A percentile compares a stretch with the other conserved stretches of the same genome.
Conservation (phyloP, 2,888 invertebrate species). For the Portevinia maculata region DNA sequence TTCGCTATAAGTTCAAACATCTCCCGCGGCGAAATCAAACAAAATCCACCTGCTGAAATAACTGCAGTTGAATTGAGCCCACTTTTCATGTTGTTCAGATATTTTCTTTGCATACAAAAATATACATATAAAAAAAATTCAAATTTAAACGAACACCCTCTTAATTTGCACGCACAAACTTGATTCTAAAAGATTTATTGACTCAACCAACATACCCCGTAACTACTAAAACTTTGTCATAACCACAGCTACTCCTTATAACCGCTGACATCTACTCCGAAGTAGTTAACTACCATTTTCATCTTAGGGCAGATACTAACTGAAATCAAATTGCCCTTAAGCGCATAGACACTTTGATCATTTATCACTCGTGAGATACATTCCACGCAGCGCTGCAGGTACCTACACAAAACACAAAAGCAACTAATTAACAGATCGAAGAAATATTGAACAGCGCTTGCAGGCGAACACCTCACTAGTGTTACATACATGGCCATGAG, state of each 20-base stretch:
- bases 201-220: constrained; percentile 23
- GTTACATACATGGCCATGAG: constrained; percentile 38
- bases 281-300: constrained; percentile 27
- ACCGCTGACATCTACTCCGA: constrained; percentile 26
- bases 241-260: constrained; percentile 5
- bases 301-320: constrained; percentile 61
- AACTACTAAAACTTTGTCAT: constrained; percentile 40
- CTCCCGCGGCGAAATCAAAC: no score
- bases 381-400: constrained; percentile 8
- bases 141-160: neutral
- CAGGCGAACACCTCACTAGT: constrained; percentile 51
- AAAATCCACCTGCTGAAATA: no score
- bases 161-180: constrained; percentile 29
- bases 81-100: no score
- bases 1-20: no score
- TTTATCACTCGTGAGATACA: constrained; percentile 47
- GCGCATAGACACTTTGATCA: constrained; percentile 47
- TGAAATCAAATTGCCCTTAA: constrained; percentile 61
- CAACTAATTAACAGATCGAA: constrained; percentile 71
- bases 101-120: no score
- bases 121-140: no score
- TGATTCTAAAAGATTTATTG: constrained; percentile 35
- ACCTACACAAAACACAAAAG: constrained; percentile 43
- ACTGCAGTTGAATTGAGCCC: no score
- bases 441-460: constrained; percentile 65